Conservation (phyloP, 2,888 invertebrate genomes). For the Piscicola geometra region DNA sequence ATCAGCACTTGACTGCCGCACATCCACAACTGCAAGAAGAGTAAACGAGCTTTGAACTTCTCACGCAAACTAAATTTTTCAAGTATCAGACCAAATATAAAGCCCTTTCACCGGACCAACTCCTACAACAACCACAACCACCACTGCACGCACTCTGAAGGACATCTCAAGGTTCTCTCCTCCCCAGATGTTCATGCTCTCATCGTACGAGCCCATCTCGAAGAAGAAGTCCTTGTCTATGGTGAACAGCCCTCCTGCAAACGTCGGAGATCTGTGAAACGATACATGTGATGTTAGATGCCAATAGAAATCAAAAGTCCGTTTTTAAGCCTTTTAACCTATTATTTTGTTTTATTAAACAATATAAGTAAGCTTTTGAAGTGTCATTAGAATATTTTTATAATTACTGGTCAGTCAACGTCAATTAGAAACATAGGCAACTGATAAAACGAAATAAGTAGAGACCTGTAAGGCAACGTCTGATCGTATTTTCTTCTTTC, state of each 20-base stretch:
- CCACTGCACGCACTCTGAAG: conserved; percentile 71
- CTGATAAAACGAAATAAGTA: not conserved
- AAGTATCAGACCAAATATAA: not conserved
- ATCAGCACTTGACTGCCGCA: conserved; percentile 56
- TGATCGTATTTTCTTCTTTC: conserved; percentile 85
- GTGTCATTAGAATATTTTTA: no score
- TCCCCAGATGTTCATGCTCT: conserved; percentile 99
- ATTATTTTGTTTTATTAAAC: no score
- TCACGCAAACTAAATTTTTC: not conserved
- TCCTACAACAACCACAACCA: not conserved
- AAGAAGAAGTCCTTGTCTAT: conserved; percentile 88
- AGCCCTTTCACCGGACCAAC: no score
- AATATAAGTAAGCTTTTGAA: no score
- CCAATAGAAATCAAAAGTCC: no score
- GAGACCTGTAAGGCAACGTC: conserved; percentile 74
- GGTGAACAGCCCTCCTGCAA: conserved; percentile 43
- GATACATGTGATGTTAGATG: no score
- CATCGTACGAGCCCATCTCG: conserved; percentile 93
- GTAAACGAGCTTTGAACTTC: no score
- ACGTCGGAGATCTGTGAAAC: conserved; percentile 41
- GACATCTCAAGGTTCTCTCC: conserved; percentile 93
- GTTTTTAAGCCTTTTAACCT: no score
- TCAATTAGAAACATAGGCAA: not conserved
- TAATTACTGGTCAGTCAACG: no score
- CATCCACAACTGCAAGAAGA: conserved; percentile 53